Conservation (phyloP, 2,888 invertebrate genomes). For the Eilema depressum region DNA sequence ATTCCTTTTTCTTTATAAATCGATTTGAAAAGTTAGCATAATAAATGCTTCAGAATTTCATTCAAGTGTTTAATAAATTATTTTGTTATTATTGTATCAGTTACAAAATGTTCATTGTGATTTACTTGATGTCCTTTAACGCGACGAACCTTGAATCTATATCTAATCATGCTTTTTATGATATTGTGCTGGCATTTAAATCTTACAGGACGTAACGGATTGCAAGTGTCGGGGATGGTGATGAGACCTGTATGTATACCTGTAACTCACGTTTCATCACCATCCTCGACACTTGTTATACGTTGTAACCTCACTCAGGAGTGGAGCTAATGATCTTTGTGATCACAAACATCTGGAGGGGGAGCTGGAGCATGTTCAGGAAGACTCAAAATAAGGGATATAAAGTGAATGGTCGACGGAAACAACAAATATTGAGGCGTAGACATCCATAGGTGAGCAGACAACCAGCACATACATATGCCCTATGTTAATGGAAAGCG, state of each 20-base stretch:
- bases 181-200: not conserved
- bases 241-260: too few species aligned
- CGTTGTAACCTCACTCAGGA: not conserved
- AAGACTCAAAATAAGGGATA: not conserved
- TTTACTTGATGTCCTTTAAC: constrained; percentile 9
- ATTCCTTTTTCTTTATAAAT: too few species aligned
- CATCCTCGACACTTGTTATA: not conserved
- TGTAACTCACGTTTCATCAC: not conserved
- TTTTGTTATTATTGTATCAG: constrained; percentile 7
- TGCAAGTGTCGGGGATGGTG: too few species aligned
- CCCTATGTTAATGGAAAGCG: too few species aligned
- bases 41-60: too few species aligned
- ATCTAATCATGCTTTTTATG: not conserved
- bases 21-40: too few species aligned
- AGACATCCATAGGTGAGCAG: not conserved
- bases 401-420: not conserved
- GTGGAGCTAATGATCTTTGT: not conserved
- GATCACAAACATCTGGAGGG: not conserved
- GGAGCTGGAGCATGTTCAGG: not conserved
- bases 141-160: not conserved
- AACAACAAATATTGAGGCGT: not conserved
- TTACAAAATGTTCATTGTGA: constrained; percentile 5
- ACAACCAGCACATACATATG: too few species aligned
- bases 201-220: not conserved
- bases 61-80: not conserved